A percentile compares a stretch with the other conserved stretches of the same genome.
phyloP scores from a whole-genome alignment of 2,888 invertebrate species.

The Andricus quercusramuli region DNA sequence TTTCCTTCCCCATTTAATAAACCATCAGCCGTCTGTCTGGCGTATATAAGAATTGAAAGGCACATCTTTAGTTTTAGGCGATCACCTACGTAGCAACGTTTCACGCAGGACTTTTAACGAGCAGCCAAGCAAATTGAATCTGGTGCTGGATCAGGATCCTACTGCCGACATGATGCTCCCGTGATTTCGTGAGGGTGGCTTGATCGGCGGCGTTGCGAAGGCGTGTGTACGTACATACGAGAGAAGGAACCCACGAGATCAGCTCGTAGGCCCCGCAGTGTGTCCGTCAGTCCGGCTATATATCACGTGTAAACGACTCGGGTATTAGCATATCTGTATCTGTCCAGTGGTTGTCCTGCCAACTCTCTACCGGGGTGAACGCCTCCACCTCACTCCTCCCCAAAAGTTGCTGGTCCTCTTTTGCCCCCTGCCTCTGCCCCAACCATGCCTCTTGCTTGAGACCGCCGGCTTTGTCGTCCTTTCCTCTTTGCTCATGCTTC shows the following conservation, averaged over 20 bases:
- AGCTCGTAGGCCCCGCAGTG: conserved; percentile 59
- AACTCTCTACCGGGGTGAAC: conserved; percentile 66
- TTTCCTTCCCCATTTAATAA: conserved; percentile 20
- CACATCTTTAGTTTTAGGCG: conserved; percentile 27
- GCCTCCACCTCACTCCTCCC: conserved; percentile 53
- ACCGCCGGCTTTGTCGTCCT: conserved; percentile 35
- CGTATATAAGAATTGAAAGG: conserved; percentile 1
- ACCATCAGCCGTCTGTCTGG: conserved; percentile 21
- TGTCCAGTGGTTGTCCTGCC: conserved; percentile 67
- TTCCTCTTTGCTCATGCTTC: conserved; percentile 44
- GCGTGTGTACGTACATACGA: conserved; percentile 47
- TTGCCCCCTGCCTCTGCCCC: conserved; percentile 43
- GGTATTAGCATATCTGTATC: conserved; percentile 74
- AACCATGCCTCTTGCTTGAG: conserved; percentile 33
- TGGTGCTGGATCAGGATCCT: conserved; percentile 44
- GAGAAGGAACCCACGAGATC: conserved; percentile 34
- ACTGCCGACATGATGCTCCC: conserved; percentile 34
- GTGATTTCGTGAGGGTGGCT: conserved; percentile 40
- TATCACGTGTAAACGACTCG: conserved; percentile 74
- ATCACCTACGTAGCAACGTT: conserved; percentile 36
- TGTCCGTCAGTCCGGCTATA: conserved; percentile 71
- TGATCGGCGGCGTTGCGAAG: conserved; percentile 46
- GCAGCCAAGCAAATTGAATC: conserved; percentile 51
- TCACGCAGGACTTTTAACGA: conserved; percentile 49
- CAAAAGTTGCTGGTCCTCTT: conserved; percentile 34